Evolutionary conservation across 2,113 vertebrate genomes (phyloP), one percentile per base, ranked within the genome.

Genomic region (Labeo rohita): DNA sequence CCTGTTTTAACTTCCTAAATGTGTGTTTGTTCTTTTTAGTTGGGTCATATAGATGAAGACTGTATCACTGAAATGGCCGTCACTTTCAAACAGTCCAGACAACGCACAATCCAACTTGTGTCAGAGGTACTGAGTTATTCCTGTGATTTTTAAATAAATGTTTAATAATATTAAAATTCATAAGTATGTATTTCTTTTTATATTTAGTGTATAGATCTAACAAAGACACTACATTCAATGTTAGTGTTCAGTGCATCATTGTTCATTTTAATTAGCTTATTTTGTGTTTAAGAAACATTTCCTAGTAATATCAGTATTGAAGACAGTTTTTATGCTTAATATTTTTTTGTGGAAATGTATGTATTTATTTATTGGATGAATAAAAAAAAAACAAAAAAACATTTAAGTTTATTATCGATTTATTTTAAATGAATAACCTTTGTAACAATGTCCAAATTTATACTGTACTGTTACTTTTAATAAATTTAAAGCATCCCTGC

Each of bases 21-120:
- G n/a, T 72, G 21, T 74, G 15, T 36, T 61, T 66, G 18, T 72
- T 1, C 54, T 34, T 86, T 83, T 16, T 91, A 99, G 98, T 89
- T 97, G 86, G 94, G 94, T 39, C 94, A 95, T 83, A 94, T 98
- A 72, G 98, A 99, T 91, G 97, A 97, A 87, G 97, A 99, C 91
- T 99, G 98, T 2, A 15, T 99, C 86, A 95, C 94, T 12, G 97
- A 99, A 90, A 97, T 99, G 92, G 96, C 97, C 2, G 95, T 97
- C 65, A 93, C 95, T 90, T 91, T 96, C 88, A 96, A 95, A 85
- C 93, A 90, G 39, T 98, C 96, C 87, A 96, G 91, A 89, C 90
- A 95, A 81, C 94, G 90, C 86, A 95, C 95, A 90, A 84, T 92
- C 39, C 88, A 94, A 2, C 90, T 97, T 52, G 93, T 99, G 84